Conservation (phyloP, 30 jellyfish, hydroid and myxozoan genomes). For the Clytia hemisphaerica region DNA sequence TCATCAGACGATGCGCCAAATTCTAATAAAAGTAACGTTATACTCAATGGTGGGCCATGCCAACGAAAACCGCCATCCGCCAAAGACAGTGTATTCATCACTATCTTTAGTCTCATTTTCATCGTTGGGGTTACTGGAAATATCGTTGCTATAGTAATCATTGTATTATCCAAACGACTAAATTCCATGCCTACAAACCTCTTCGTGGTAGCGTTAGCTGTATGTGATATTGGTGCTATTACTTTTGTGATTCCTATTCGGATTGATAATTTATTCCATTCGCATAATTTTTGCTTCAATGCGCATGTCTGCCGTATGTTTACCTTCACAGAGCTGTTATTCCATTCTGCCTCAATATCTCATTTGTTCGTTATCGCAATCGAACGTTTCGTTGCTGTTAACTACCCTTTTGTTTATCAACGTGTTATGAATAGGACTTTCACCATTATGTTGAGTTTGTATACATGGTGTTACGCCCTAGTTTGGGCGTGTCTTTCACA, state of each 20-base stretch:
- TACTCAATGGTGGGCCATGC: not conserved
- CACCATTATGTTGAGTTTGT: conserved; percentile 2
- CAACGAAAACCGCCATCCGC: not conserved
- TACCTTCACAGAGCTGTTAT: conserved; percentile 38
- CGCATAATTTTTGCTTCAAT: conserved; percentile 41
- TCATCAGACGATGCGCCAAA: too few relatives aligned
- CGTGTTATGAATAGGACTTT: conserved; percentile 34
- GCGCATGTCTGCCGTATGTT: conserved; percentile 36
- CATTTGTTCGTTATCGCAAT: conserved; percentile 56
- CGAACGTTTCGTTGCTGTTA: conserved; percentile 60
- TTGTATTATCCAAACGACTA: conserved; percentile 46
- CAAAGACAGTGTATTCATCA: conserved; percentile 23
- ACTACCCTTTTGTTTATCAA: conserved; percentile 40
- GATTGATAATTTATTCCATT: conserved; percentile 28
- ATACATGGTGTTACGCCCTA: conserved; percentile 37
- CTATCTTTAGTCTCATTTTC: conserved; percentile 22
- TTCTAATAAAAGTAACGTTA: too few relatives aligned
- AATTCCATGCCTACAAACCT: conserved; percentile 58
- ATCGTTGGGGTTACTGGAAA: conserved; percentile 58
- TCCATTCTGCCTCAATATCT: conserved; percentile 67
- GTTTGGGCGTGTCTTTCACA: conserved; percentile 30
- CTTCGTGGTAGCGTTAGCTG: conserved; percentile 65
- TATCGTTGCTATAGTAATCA: conserved; percentile 53
- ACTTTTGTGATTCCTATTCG: conserved; percentile 53
- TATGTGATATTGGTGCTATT: conserved; percentile 61